Evolutionary conservation across 2,888 invertebrate species (phyloP), one percentile per base, ranked within the genome.

Genomic region (Lasioglossum villosulum): DNA sequence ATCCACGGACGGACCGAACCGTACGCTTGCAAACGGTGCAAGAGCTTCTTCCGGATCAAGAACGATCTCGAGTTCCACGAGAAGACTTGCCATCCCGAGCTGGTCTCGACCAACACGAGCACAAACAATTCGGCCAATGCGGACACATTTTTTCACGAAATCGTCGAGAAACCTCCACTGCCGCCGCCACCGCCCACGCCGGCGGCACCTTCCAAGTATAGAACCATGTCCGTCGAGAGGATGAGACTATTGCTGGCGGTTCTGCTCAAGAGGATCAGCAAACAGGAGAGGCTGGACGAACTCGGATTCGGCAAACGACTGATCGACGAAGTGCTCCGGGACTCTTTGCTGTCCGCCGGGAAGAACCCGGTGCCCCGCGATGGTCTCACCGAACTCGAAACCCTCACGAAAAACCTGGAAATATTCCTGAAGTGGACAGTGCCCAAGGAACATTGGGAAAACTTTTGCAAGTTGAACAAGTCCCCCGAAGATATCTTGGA

Each of bases 211-310:
- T 89, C 93, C n/a, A 95, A 95, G 81, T 96, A 95, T 84, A 94
- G 95, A 37, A 95, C 95, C 10, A 97, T 97, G 97, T 96, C 96
- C 1, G 95, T 98, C 52, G 97, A 97, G 78, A 97, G 97, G 90
- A 97, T 98, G 97, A 96, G 98, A 82, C 96, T 98, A 88, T 96
- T 98, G 63, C 96, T 98, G 88, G 98, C 98, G 2, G 97, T 98
- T 70, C 96, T 98, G 68, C 95, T 98, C 78, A 98, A 98, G 92
- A 97, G 97, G 95, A 98, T 98, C 88, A 98, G 98, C 30, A 97
- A 97, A n/a, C 97, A 97, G 88, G 97, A 97, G 90, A 97, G 97
- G 92, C 96, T 98, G 72, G 97, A 97, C 86, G 97, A 97, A 92
- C 95, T 98, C 93, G 98, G 98, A 91, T 97, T 97, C 95, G 97